These are phyloP conservation scores for Leucania comma DNA, from an alignment of 2,888 invertebrate genomes.

Conservation along the genomic window DNA sequence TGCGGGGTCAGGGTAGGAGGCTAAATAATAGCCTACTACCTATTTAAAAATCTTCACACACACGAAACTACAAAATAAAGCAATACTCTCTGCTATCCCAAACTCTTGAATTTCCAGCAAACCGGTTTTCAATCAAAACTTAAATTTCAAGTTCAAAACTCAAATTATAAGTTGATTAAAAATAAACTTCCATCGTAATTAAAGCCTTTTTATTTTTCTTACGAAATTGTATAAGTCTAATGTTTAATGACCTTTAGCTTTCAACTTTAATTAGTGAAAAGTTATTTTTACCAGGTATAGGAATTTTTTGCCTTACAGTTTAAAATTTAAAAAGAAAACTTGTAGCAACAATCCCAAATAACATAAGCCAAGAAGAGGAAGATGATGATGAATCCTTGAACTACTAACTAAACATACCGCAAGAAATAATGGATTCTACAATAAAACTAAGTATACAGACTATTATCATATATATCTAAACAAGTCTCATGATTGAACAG, in stretches of 20 bases:
- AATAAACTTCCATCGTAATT: not conserved
- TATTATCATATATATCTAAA: too few relatives aligned
- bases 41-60: too few relatives aligned
- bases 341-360: too few relatives aligned
- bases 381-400: too few relatives aligned
- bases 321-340: not conserved
- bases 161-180: constrained; percentile 20
- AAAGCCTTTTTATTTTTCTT: constrained; percentile 38
- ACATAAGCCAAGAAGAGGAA: too few relatives aligned
- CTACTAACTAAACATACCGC: too few relatives aligned
- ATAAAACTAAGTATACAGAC: too few relatives aligned
- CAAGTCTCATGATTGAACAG: too few relatives aligned
- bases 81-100: not conserved
- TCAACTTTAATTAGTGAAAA: constrained; percentile 2
- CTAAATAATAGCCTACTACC: too few relatives aligned
- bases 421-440: too few relatives aligned
- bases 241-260: constrained; percentile 23
- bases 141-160: not conserved
- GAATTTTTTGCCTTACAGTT: not conserved
- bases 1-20: too few relatives aligned
- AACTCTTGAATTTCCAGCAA: not conserved
- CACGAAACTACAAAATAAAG: too few relatives aligned
- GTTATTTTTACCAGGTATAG: not conserved
- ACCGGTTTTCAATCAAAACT: not conserved
- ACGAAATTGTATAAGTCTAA: constrained; percentile 15